Percentiles rank a stretch among this genome's conserved stretches.
phyloP scores from a whole-genome alignment of 2,888 invertebrate genomes.

The Polia nebulosa region DNA sequence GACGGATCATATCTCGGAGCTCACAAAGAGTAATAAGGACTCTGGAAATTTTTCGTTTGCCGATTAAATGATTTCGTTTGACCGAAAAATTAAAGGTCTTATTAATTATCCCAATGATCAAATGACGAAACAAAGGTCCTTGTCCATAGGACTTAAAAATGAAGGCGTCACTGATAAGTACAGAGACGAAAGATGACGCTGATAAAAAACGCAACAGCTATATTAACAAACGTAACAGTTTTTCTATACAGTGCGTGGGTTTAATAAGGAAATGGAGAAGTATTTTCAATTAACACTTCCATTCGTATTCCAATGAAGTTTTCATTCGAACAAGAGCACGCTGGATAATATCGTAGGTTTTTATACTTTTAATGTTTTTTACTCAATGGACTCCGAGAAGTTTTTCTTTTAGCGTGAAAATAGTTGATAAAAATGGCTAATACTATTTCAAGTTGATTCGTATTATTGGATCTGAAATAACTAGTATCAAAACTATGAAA shows the following conservation, averaged over 20 bases:
- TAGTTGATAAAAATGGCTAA: constrained; percentile 6
- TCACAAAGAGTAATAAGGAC: too few relatives aligned
- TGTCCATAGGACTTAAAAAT: too few relatives aligned
- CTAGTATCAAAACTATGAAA: too few relatives aligned
- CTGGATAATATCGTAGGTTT: constrained; percentile 49
- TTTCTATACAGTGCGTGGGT: constrained; percentile 33
- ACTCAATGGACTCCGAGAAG: constrained; percentile 31
- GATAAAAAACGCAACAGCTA: background rate
- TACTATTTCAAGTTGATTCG: constrained; percentile 13
- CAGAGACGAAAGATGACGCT: too few relatives aligned
- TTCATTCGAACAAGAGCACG: constrained; percentile 50
- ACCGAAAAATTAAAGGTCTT: too few relatives aligned
- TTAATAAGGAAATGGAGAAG: constrained; percentile 57
- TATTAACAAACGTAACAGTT: background rate
- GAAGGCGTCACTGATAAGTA: too few relatives aligned
- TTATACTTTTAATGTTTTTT: constrained; percentile 54
- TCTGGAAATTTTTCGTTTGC: too few relatives aligned
- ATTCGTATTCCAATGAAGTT: constrained; percentile 63
- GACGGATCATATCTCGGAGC: too few relatives aligned
- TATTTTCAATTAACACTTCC: constrained; percentile 71
- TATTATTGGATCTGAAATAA: constrained; percentile 9
- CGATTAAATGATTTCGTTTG: too few relatives aligned
- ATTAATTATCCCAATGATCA: too few relatives aligned
- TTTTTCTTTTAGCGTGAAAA: constrained; percentile 33
- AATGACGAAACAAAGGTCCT: too few relatives aligned